Percentiles rank a stretch among this genome's conserved stretches.
phyloP scores from a whole-genome alignment of 2,797 vertebrate genomes.

The Limnodromus scolopaceus region DNA sequence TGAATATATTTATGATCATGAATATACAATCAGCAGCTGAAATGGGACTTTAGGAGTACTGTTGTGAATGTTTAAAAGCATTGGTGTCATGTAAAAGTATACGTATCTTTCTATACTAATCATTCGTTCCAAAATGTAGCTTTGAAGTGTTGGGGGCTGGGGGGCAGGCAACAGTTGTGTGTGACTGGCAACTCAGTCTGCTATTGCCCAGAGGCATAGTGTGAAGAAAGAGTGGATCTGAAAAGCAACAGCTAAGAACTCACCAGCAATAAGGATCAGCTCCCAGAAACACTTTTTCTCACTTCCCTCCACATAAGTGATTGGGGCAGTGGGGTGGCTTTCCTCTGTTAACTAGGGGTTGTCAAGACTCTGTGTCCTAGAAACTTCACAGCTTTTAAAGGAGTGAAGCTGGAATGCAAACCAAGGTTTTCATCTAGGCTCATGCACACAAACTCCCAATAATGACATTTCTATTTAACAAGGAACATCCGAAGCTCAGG shows the following conservation, averaged over 20 bases:
- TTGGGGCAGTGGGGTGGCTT: not conserved
- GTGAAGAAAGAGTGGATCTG: not conserved
- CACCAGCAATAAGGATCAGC: not conserved
- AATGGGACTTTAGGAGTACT: not conserved
- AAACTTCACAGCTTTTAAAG: not conserved
- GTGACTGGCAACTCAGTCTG: not conserved
- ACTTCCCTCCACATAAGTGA: not conserved
- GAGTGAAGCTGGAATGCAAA: not conserved
- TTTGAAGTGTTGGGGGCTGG: not conserved
- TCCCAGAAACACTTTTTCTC: not conserved
- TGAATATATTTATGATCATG: not conserved
- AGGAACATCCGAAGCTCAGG: accelerated
- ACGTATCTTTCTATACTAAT: not conserved
- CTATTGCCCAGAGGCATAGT: not conserved
- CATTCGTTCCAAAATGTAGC: not conserved
- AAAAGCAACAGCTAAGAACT: not conserved
- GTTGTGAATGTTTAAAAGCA: not conserved
- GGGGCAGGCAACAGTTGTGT: not conserved
- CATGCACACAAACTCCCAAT: not conserved
- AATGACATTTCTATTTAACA: not conserved
- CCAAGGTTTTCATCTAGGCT: not conserved
- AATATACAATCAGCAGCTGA: not conserved
- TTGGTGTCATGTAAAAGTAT: not conserved
- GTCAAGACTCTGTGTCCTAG: not conserved
- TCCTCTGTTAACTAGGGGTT: not conserved